Evolutionary conservation across 2,888 invertebrate genomes (phyloP).

Genomic region (Acrobasis repandana): DNA sequence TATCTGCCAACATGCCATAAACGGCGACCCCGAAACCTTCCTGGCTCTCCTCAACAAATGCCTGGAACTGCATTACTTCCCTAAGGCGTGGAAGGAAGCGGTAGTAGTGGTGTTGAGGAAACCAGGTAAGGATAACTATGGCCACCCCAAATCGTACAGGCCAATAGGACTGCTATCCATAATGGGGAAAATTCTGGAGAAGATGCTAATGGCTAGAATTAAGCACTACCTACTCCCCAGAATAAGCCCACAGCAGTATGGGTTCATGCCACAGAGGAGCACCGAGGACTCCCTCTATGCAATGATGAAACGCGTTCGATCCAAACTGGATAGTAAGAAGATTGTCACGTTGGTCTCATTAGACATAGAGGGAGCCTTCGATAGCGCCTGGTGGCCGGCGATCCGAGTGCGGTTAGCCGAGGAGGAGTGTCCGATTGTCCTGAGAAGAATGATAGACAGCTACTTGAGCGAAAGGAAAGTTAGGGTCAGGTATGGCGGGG

Average conservation of each 20-base stretch:
- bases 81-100: background rate
- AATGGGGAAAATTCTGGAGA: background rate
- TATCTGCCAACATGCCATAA: background rate
- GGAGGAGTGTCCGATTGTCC: background rate
- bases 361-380: too few relatives aligned
- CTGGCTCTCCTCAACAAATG: background rate
- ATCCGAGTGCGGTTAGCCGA: background rate
- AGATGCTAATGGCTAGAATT: background rate
- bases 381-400: too few relatives aligned
- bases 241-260: background rate
- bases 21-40: background rate
- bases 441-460: background rate
- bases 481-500: constrained; percentile 17
- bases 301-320: constrained; percentile 20
- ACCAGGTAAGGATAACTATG: constrained; percentile 3
- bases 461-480: background rate
- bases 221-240: background rate
- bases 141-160: background rate
- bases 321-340: background rate
- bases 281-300: constrained; percentile 23
- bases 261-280: constrained; percentile 4
- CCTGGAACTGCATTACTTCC: background rate
- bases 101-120: background rate
- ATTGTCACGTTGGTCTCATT: too few relatives aligned
- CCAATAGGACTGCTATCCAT: background rate